Evolutionary conservation across 23 tunicate species (phyloP).

Genomic region (Diplosoma virens): DNA sequence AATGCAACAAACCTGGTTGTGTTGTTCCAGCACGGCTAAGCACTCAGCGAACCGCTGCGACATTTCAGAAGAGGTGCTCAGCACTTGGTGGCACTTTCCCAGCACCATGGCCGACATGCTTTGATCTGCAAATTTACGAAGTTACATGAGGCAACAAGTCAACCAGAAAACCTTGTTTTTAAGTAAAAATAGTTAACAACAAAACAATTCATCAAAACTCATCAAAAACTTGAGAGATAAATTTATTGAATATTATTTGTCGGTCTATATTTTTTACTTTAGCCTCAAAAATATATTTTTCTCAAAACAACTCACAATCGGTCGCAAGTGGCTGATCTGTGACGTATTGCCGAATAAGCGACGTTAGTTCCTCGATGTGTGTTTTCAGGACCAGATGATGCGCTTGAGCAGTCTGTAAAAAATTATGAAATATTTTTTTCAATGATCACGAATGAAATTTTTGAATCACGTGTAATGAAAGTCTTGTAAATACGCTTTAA

Average conservation of each 20-base stretch:
- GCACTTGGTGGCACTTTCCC: slow-evolving; percentile 66
- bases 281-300: too few relatives aligned
- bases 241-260: too few relatives aligned
- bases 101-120: slow-evolving; percentile 32
- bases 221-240: not conserved
- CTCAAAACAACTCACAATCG: slow-evolving; percentile 21
- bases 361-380: slow-evolving; percentile 61
- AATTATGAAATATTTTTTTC: too few relatives aligned
- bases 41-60: slow-evolving; percentile 43
- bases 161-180: too few relatives aligned
- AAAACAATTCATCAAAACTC: not conserved
- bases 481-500: too few relatives aligned
- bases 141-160: not conserved
- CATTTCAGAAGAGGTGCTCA: slow-evolving; percentile 58
- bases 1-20: slow-evolving; percentile 54
- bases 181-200: not conserved
- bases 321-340: not conserved
- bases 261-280: too few relatives aligned
- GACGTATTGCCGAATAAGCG: slow-evolving; percentile 44
- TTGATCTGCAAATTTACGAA: slow-evolving; percentile 17
- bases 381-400: slow-evolving; percentile 58
- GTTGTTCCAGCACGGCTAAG: slow-evolving; percentile 28
- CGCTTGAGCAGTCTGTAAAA: slow-evolving; percentile 66
- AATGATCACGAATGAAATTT: too few relatives aligned
- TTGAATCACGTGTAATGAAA: too few relatives aligned